These are phyloP conservation scores for Thymallus thymallus DNA, from an alignment of 2,113 vertebrate genomes.

Conservation along the genomic window DNA sequence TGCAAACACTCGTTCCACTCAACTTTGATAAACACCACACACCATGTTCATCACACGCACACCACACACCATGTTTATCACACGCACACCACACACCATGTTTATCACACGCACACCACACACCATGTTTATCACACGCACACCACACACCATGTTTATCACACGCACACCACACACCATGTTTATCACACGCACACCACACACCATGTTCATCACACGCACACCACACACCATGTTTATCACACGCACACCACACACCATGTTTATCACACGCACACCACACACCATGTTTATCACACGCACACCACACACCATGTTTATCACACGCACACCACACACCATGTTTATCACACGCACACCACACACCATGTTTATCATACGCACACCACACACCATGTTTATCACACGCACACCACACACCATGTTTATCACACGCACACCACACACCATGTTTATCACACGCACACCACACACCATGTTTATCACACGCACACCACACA, in stretches of 20 bases:
- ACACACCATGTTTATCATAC: not conserved
- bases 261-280: not conserved
- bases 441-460: not conserved
- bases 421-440: too few species aligned
- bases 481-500: too few species aligned
- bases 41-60: too few species aligned
- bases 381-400: too few species aligned
- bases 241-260: not conserved
- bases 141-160: not conserved
- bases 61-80: too few species aligned
- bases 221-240: not conserved
- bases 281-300: not conserved
- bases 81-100: too few species aligned
- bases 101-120: too few species aligned
- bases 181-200: not conserved
- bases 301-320: not conserved
- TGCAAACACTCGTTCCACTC: not conserved
- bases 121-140: too few species aligned
- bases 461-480: too few species aligned
- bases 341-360: not conserved
- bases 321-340: not conserved
- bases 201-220: too few species aligned
- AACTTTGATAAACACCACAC: not conserved
- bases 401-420: too few species aligned
- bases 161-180: not conserved